Base-by-base conservation (phyloP, 2,888 invertebrate genomes). In the Lamellibrachia satsuma region DNA sequence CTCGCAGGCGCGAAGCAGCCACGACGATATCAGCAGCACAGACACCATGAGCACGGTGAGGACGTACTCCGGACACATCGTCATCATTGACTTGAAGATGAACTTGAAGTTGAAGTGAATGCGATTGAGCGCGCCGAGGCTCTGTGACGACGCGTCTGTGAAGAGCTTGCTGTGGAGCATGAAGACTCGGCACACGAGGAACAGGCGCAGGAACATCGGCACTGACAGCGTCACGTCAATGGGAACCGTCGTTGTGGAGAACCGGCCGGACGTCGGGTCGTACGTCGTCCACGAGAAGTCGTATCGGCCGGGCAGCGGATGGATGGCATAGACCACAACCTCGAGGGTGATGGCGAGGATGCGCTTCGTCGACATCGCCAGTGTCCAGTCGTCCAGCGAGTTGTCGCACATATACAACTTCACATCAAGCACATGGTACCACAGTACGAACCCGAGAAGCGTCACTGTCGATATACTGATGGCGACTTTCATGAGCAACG, bases 21-120 rank as follows among this genome's bases (percentile, higher is more conserved):
- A 96, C 92, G 95, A 95, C 9, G 96, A 95, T 52, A 96, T 94
- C 75, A 96, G 92, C 92, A 96, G 95, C 22, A 95, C 94, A 8
- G 94, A 93, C 7, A 95, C 92, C 95, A 96, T 96, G 52, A 96
- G 95, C 7, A 95, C 93, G 7, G 95, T 94, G n/a, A 96, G 94
- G 7, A 96, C 95, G 93, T 96, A 96, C 92, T 96, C 96, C 52
- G 96, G 96, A 93, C 96, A 95, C 55, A 96, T 94, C 52, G 95
- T 95, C 96, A 96, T 96, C 93, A 96, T 94, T 52, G 96, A 96
- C 94, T 96, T 96, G 94, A 96, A 96, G 92, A 96, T 96, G 94
- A 96, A 96, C 93, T 97, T 98, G 97, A 99, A 99, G 95, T 97
- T 97, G 97, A 99, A 99, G 97, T 99, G 99, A 97, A 99, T 99